phyloP scores from a whole-genome alignment of 2,113 vertebrate species.

The Plectropomus leopardus region DNA sequence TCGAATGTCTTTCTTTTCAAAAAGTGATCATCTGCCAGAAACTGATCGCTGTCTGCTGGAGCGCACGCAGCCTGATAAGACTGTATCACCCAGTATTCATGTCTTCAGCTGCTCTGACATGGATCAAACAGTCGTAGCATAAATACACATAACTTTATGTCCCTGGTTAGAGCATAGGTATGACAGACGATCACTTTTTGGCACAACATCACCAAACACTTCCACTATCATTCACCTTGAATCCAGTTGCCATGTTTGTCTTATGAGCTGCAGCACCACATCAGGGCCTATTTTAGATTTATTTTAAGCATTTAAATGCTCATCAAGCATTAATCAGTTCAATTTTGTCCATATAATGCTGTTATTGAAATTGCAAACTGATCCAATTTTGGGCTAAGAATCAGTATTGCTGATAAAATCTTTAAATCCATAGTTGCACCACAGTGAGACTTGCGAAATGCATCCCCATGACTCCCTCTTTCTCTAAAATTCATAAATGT shows the following conservation, averaged over 20 bases:
- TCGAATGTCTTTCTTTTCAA: conserved; percentile 8
- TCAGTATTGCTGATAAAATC: neutral
- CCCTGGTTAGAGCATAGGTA: too few species aligned
- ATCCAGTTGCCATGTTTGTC: neutral
- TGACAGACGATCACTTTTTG: too few species aligned
- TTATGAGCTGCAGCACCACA: neutral
- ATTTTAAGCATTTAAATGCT: neutral
- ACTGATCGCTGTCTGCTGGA: too few species aligned
- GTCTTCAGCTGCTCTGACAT: too few species aligned
- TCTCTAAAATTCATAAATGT: neutral
- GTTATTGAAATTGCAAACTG: neutral
- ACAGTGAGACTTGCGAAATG: neutral
- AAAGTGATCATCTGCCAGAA: too few species aligned
- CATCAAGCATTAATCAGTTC: neutral
- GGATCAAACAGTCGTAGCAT: too few species aligned
- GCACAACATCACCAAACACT: conserved; percentile 1
- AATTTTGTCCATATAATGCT: neutral
- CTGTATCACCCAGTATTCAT: too few species aligned
- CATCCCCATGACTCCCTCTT: neutral
- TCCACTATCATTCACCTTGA: conserved; percentile 5
- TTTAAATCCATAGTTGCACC: neutral
- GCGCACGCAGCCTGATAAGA: too few species aligned
- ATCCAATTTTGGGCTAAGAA: neutral
- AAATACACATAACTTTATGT: too few species aligned
- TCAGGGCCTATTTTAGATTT: neutral